Conservation (phyloP, 1,140 invertebrate species). For the Phocides pigmalion region DNA sequence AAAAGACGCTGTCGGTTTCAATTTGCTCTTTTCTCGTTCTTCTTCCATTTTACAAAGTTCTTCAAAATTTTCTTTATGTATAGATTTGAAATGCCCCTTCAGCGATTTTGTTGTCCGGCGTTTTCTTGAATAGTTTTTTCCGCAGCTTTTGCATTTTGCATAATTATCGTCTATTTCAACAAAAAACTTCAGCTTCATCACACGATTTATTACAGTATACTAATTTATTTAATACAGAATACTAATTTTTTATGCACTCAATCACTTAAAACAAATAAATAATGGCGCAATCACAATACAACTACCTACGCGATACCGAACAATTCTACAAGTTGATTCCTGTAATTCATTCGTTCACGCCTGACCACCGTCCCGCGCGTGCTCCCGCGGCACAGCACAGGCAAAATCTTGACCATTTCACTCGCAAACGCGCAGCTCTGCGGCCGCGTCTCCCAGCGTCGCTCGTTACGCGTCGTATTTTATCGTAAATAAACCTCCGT, state of each 20-base stretch:
- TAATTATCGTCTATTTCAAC: conserved; percentile 23
- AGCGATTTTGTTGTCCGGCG: conserved; percentile 35
- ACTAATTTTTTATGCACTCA: too few species aligned
- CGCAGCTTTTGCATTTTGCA: conserved; percentile 35
- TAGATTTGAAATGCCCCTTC: conserved; percentile 33
- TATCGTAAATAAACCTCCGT: background rate
- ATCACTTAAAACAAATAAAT: too few species aligned
- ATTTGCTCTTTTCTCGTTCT: background rate
- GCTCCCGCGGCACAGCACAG: too few species aligned
- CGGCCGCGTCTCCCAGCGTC: conserved; percentile 2
- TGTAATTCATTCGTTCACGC: too few species aligned
- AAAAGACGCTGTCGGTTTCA: background rate
- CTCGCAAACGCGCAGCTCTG: background rate
- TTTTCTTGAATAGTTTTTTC: conserved; percentile 38
- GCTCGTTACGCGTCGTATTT: background rate
- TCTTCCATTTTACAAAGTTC: conserved; percentile 27
- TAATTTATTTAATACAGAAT: background rate
- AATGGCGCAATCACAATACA: too few species aligned
- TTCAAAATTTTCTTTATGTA: conserved; percentile 35
- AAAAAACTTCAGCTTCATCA: conserved; percentile 35
- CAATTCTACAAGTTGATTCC: too few species aligned
- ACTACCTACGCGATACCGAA: too few species aligned
- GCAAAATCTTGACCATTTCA: background rate
- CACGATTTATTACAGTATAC: conserved; percentile 3
- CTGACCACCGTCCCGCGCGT: too few species aligned